Conservation (phyloP, 2,113 vertebrate genomes). For the Chlamydotis undulata region DNA sequence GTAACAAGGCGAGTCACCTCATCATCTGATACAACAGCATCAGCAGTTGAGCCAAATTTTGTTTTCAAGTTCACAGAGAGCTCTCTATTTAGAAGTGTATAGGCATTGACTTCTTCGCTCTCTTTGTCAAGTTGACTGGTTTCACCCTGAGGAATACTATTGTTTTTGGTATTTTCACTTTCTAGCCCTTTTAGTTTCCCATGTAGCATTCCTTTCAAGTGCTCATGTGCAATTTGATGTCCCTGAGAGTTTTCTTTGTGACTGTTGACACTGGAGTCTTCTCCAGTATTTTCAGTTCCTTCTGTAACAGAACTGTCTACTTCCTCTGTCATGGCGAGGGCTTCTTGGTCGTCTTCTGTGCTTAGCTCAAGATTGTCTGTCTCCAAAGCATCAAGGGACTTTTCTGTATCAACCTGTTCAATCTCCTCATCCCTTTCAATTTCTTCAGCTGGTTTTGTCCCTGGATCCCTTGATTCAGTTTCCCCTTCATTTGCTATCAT, state of each 20-base stretch:
- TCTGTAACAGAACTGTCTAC: not conserved
- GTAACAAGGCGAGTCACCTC: conserved; percentile 85
- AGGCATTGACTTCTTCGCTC: conserved; percentile 62
- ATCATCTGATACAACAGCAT: conserved; percentile 84
- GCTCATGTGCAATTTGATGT: conserved; percentile 53
- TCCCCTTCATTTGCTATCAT: not conserved
- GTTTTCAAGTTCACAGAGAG: conserved; percentile 81
- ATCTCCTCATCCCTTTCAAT: not conserved
- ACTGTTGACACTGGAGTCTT: not conserved
- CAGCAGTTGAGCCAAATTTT: conserved; percentile 84
- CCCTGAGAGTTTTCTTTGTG: conserved; percentile 59
- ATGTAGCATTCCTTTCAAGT: conserved; percentile 48
- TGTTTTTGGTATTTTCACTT: conserved; percentile 76
- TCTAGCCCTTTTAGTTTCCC: conserved; percentile 73
- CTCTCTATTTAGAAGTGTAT: conserved; percentile 72
- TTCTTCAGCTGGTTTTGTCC: not conserved
- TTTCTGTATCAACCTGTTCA: not conserved
- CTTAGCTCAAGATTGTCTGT: not conserved
- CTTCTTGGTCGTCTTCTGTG: not conserved
- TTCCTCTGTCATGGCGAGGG: not conserved
- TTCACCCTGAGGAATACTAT: conserved; percentile 55
- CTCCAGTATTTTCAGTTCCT: conserved; percentile 25
- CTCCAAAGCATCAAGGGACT: not conserved
- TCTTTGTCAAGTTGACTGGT: conserved; percentile 45
- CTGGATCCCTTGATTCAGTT: not conserved